Evolutionary conservation across 1,140 invertebrate genomes (phyloP), one percentile per base, ranked within the genome.

Genomic region (Chlorops oryzae): DNA sequence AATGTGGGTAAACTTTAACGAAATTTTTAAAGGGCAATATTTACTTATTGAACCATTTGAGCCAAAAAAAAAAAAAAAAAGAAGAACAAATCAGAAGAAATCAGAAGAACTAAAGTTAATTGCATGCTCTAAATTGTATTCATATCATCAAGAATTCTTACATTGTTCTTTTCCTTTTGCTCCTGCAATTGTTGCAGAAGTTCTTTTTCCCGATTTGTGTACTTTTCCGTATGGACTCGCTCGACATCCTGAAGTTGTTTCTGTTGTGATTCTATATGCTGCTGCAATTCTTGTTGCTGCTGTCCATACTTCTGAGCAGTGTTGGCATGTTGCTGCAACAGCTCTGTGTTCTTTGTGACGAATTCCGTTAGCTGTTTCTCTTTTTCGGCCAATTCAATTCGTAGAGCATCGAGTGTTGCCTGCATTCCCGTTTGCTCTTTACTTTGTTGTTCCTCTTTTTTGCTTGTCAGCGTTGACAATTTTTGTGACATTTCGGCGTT

Each of bases 121-220:
- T n/a, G n/a, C n/a, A n/a, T n/a, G n/a, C n/a, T n/a, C n/a, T n/a
- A n/a, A n/a, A n/a, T n/a, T n/a, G n/a, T n/a, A n/a, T n/a, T n/a
- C n/a, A n/a, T n/a, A n/a, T 38, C 15, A 15, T 10, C 9, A 32
- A 10, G 28, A 48, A 7, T 20, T 80, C 85, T 82, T 63, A 88
- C 86, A 75, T 89, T 83, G 73, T 86, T 88, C 74, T 88, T 88
- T 32, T 78, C 77, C 61, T 77, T 81, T 69, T 88, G 83, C 39
- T 77, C 71, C 37, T 81, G 77, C 39, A 90, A 71, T 62, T 87
- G 80, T 39, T 76, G 58, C 20, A 67, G 50, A 38, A 73, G 39
- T 48, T 65, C 56, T 15, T 58, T 45, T 58, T 73, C 67, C 22
- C 55, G 63, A 22, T 44, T 54, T 25, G 53, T 41, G 50, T 63